A percentile compares a stretch with the other conserved stretches of the same genome.
Evolutionary conservation across 1,140 invertebrate genomes (phyloP).

Genomic region (Diprion similis): DNA sequence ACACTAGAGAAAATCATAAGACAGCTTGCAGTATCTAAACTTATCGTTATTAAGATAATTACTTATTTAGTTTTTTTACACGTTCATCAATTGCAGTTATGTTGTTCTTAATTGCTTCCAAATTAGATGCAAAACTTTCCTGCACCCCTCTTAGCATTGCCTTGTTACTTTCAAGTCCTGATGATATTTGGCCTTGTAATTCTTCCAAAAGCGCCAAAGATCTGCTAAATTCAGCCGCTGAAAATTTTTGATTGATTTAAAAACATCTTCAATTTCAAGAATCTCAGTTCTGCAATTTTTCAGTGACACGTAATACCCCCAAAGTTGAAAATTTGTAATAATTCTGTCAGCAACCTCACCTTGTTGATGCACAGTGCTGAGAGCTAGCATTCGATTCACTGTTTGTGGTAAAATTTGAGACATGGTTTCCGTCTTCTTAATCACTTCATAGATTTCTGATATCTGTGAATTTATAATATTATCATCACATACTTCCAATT

Average conservation of each 20-base stretch:
- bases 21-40: neutral
- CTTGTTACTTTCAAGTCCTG: slow-evolving; percentile 78
- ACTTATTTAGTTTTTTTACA: slow-evolving; percentile 66
- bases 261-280: neutral
- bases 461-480: slow-evolving; percentile 66
- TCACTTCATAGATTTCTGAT: slow-evolving; percentile 83
- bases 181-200: slow-evolving; percentile 77
- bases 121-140: slow-evolving; percentile 77
- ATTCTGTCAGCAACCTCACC: slow-evolving; percentile 62
- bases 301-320: neutral
- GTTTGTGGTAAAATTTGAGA: slow-evolving; percentile 80
- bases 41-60: slow-evolving; percentile 21
- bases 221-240: slow-evolving; percentile 86
- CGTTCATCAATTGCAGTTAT: slow-evolving; percentile 77
- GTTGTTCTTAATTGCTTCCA: slow-evolving; percentile 78
- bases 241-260: slow-evolving; percentile 42
- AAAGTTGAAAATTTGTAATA: neutral
- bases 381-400: slow-evolving; percentile 80
- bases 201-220: slow-evolving; percentile 83
- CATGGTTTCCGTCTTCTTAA: slow-evolving; percentile 83
- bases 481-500: too few species aligned
- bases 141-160: slow-evolving; percentile 81
- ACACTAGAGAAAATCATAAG: neutral
- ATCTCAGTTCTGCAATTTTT: slow-evolving; percentile 9
- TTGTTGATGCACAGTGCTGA: slow-evolving; percentile 89